phyloP scores from a whole-genome alignment of 2,888 invertebrate species.

The Listrodromus nycthemerus region DNA sequence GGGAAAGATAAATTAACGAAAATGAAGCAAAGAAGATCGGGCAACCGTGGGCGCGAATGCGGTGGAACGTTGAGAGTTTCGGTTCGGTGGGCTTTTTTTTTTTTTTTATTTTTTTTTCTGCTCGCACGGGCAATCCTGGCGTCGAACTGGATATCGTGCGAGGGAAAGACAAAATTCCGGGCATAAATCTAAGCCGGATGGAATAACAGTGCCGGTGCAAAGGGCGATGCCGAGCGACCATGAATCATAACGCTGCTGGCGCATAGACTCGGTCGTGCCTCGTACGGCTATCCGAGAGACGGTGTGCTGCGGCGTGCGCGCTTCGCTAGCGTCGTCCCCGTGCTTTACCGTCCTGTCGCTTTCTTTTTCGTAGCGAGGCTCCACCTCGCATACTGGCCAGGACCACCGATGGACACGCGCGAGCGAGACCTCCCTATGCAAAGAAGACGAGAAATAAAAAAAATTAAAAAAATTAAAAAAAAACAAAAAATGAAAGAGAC shows the following conservation, averaged over 20 bases:
- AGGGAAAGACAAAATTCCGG: slow-evolving; percentile 67
- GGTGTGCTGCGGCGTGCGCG: slow-evolving; percentile 20
- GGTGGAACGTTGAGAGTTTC: slow-evolving; percentile 58
- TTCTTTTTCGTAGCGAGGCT: slow-evolving; percentile 30
- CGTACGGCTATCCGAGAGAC: slow-evolving; percentile 32
- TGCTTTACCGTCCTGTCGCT: slow-evolving; percentile 66
- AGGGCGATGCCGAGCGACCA: slow-evolving; percentile 67
- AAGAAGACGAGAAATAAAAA: slow-evolving; percentile 14
- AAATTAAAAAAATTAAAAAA: slow-evolving; percentile 16
- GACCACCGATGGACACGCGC: background rate
- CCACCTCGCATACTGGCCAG: background rate
- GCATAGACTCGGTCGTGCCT: slow-evolving; percentile 68
- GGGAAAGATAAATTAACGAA: slow-evolving; percentile 2
- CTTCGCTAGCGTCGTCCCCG: slow-evolving; percentile 12
- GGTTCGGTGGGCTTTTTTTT: slow-evolving; percentile 32
- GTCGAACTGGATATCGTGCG: slow-evolving; percentile 20
- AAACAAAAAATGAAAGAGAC: no score
- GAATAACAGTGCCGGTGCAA: slow-evolving; percentile 68
- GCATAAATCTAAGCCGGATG: slow-evolving; percentile 67
- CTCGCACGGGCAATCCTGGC: background rate
- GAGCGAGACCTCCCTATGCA: slow-evolving; percentile 26
- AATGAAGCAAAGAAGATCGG: background rate
- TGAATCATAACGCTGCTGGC: slow-evolving; percentile 65
- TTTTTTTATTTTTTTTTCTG: slow-evolving; percentile 27
- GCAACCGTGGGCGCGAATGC: slow-evolving; percentile 44